Evolutionary conservation across 2,113 vertebrate species (phyloP), one percentile per base, ranked within the genome.

Genomic region (Stegastes partitus): DNA sequence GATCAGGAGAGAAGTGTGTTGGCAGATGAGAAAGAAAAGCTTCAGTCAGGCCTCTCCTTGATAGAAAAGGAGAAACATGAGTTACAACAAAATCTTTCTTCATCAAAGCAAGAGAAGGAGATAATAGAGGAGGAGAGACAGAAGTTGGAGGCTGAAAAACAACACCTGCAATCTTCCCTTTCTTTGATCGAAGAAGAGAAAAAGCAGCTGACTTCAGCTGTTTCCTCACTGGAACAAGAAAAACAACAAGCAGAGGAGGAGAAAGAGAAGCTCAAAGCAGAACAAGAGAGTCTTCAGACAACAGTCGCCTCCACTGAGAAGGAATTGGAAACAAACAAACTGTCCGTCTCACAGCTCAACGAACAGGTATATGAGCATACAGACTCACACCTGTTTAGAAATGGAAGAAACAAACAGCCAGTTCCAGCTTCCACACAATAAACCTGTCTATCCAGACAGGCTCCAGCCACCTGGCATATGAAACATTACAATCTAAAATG

Each of bases 161-260:
- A 83, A 28, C 42, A 83, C 19, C 11, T 90, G 18, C 81, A 79
- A 51, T 81, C 82, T 1, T 81, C 77, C 2, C 47, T 88, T 11
- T 39, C 31, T 61, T 25, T 23, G 34, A n/a, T 67, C 3, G 65
- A 92, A 11, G 45, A 82, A 4, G 92, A 92, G 70, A 91, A 87
- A 82, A 88, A 64, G 0, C 68, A 69, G 7, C 23, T 90, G 44
- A 62, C 74, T 23, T 77, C 57, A 1, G 26, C 69, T 45, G 82
- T 79, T 55, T 93, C 59, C 74, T 88, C 68, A 28, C 55, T 85
- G 88, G 90, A 86, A 73, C 78, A 83, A 82, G 88, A 91, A 73
- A 92, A 93, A 85, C 79, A 92, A 67, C 80, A 57, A 23, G 83
- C 79, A 4, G 83, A 92, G 58, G 87, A 88, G 42, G 79, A 84